Conservation (phyloP, 2,113 vertebrate genomes). For the Morone saxatilis region DNA sequence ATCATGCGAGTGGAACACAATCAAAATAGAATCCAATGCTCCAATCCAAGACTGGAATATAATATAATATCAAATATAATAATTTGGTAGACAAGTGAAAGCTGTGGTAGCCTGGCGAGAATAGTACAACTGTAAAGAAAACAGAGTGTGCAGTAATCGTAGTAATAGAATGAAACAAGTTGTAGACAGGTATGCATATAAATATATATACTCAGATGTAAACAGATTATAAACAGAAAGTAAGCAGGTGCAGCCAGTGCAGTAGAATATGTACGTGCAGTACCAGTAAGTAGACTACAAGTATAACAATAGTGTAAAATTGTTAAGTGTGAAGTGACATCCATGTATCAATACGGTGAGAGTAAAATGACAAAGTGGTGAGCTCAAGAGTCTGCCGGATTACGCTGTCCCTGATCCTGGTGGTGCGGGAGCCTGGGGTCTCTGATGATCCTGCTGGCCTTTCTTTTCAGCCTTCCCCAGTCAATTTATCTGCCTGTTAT, state of each 20-base stretch:
- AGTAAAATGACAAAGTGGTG: no score
- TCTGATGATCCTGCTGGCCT: not conserved
- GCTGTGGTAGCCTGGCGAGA: no score
- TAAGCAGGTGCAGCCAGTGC: not conserved
- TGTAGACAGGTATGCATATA: not conserved
- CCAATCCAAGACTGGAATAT: not conserved
- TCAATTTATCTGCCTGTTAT: not conserved
- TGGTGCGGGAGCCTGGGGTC: not conserved
- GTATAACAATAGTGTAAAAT: no score
- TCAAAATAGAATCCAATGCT: not conserved
- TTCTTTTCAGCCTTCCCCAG: not conserved
- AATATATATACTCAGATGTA: not conserved
- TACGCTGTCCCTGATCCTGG: no score
- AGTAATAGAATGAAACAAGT: not conserved
- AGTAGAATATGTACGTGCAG: not conserved
- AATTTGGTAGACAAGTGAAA: no score
- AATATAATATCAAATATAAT: not conserved
- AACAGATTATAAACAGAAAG: not conserved
- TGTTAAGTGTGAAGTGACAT: no score
- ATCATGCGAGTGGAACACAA: not conserved
- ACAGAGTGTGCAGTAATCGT: not conserved
- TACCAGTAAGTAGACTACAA: no score
- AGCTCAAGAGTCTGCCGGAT: not conserved
- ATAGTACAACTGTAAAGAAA: no score
- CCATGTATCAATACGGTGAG: no score